Percentiles rank a stretch among this genome's conserved stretches.
Conservation (phyloP, 2,797 vertebrate species). For the Leontopithecus rosalia region DNA sequence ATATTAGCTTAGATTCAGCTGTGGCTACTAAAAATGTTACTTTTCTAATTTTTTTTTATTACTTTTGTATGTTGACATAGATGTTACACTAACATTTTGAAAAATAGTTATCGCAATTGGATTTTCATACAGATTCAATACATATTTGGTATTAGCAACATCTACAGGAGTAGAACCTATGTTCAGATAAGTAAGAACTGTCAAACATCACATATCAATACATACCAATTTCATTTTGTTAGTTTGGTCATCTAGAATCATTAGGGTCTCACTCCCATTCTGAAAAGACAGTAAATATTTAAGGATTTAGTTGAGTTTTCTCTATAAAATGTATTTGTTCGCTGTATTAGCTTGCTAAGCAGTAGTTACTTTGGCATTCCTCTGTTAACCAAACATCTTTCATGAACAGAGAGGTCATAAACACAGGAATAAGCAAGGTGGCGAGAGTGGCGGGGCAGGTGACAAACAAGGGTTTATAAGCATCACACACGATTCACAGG, state of each 20-base stretch:
- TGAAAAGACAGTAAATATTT: constrained; percentile 79
- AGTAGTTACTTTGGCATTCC: background rate
- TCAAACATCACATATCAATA: constrained; percentile 48
- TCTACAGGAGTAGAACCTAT: background rate
- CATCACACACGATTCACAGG: background rate
- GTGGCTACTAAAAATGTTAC: constrained; percentile 25
- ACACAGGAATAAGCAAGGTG: background rate
- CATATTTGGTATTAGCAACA: constrained; percentile 9
- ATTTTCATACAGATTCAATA: constrained; percentile 35
- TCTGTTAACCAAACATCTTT: background rate
- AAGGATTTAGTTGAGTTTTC: background rate
- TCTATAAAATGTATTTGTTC: background rate
- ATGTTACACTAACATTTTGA: constrained; percentile 17
- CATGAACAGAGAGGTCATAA: background rate
- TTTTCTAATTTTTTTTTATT: background rate
- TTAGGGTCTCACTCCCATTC: constrained; percentile 88
- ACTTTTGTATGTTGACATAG: background rate
- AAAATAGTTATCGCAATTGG: background rate
- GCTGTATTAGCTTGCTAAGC: background rate
- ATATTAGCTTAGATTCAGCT: constrained; percentile 45
- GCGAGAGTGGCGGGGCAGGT: background rate
- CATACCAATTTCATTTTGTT: constrained; percentile 87
- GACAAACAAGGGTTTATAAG: background rate
- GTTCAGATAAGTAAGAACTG: background rate
- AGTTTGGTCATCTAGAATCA: constrained; percentile 82